Base-by-base conservation (phyloP, 2,888 invertebrate genomes). In the Alentia gelatinosa region DNA sequence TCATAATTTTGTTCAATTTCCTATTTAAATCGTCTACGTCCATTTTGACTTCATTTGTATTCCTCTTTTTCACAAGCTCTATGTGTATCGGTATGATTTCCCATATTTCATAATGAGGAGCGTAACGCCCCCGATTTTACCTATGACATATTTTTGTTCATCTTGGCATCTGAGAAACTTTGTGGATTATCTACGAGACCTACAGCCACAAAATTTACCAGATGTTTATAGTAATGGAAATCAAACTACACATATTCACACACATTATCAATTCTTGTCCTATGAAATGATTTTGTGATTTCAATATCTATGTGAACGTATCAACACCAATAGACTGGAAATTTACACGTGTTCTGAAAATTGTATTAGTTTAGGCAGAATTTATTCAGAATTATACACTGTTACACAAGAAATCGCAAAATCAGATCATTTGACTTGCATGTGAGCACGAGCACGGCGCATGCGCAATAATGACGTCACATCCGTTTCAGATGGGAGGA, bases 391-490 rank as follows among this genome's bases (percentile, higher is more conserved):
- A 47, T 47, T 12, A 47, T 47, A 47, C 19, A 47, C 47, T 47
- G 9, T 47, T 12, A 47, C 47, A 47, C 9, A 19, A 47, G 19
- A 68, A 75, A 79, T 35, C 79, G 39, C 79, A 79, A 79, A 79
- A 79, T 26, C 37, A 15, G 39, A 37, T 39, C 79, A 79, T 79
- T 35, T 79, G 79, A 79, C 79, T 79, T 37, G 79, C 79, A 79
- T 79, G 79, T 30, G 7, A 40, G 83, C 83, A 83, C 39, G 83
- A 33, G 47, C 86, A 42, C 86, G 86, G 42, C 47, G 86, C 86
- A 86, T 86, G 86, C 86, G 86, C 86, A 42, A 33, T 33, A 47
- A 86, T 86, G 86, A 50, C 86, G 50, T 86, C 47, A 86, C 86
- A 47, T 86, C 86, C 86, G 42, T 86, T 86, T 47, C 86, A 86